Conservation (phyloP, 2,888 invertebrate genomes). For the Cryptus viduatorius region DNA sequence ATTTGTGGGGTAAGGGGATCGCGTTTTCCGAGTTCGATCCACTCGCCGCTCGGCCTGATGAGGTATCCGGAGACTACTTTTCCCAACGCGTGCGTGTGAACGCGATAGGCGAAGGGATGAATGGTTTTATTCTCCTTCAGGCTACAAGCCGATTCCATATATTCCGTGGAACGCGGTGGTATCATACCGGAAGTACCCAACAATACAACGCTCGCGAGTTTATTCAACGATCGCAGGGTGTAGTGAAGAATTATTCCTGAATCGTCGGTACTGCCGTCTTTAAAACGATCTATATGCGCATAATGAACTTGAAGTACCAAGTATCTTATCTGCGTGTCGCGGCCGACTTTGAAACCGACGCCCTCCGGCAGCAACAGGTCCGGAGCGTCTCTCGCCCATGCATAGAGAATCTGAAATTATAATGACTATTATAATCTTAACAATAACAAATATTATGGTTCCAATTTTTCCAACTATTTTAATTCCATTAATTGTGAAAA, state of each 20-base stretch:
- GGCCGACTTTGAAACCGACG: conserved; percentile 97
- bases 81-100: conserved; percentile 96
- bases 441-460: not conserved
- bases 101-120: conserved; percentile 97
- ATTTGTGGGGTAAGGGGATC: conserved; percentile 96
- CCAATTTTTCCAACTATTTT: too few relatives aligned
- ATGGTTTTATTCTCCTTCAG: conserved; percentile 93
- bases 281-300: conserved; percentile 88
- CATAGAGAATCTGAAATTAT: conserved; percentile 92
- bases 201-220: conserved; percentile 96
- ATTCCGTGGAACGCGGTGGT: conserved; percentile 89
- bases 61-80: conserved; percentile 93
- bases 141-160: conserved; percentile 96
- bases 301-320: conserved; percentile 98
- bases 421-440: not conserved
- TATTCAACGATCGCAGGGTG: conserved; percentile 91
- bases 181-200: conserved; percentile 95
- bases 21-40: conserved; percentile 94
- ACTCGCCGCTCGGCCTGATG: conserved; percentile 87
- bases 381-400: conserved; percentile 97
- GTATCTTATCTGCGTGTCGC: conserved; percentile 92
- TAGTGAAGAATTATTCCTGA: conserved; percentile 94
- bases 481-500: too few relatives aligned
- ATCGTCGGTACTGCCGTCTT: conserved; percentile 92
- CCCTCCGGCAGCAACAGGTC: conserved; percentile 92